Percentiles rank a stretch among this genome's conserved stretches.
These are phyloP conservation scores for Malurus elegans DNA, from an alignment of 2,113 vertebrate species.

Conservation along the genomic window DNA sequence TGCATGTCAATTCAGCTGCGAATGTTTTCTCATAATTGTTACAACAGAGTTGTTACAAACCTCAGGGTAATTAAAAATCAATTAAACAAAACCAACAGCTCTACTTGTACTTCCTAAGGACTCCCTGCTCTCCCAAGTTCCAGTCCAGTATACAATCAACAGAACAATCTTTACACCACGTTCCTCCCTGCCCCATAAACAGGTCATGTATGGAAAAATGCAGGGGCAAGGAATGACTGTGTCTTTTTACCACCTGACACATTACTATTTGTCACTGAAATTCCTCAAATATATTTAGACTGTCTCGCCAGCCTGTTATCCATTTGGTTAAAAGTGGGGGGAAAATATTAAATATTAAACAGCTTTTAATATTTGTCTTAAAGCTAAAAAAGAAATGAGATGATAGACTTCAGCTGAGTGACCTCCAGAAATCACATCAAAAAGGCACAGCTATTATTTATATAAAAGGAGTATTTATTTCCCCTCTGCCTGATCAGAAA, in stretches of 20 bases:
- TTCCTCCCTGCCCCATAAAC: not conserved
- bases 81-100: rapidly evolving
- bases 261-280: not conserved
- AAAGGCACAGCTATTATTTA: not conserved
- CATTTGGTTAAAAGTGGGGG: not conserved
- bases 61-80: not conserved
- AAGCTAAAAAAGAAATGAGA: not conserved
- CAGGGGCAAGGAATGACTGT: not conserved
- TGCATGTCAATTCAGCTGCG: not conserved
- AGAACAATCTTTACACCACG: not conserved
- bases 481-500: not conserved
- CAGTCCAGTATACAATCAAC: not conserved
- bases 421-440: not conserved
- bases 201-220: not conserved
- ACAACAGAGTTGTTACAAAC: not conserved
- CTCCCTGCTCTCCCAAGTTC: not conserved
- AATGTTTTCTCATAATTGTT: not conserved
- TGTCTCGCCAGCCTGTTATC: not conserved
- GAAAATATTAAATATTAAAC: not conserved
- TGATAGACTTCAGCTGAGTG: not conserved
- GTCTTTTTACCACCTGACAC: not conserved
- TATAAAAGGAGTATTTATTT: not conserved
- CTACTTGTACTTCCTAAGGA: not conserved
- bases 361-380: not conserved
- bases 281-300: not conserved